Evolutionary conservation across 2,888 invertebrate species (phyloP), one percentile per base, ranked within the genome.

Genomic region (Apamea crenata): DNA sequence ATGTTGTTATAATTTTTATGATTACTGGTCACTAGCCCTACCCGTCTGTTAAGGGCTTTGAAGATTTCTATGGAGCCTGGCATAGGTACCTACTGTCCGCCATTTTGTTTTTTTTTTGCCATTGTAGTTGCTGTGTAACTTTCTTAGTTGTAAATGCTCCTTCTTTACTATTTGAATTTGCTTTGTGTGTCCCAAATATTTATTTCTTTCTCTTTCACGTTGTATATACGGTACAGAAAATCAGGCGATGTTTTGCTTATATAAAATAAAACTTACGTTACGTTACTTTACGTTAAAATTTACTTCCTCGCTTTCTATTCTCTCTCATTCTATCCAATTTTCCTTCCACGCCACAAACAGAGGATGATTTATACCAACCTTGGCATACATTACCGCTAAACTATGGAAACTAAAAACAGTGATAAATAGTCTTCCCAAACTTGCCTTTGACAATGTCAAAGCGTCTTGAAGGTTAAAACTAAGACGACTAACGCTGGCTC

Each of bases 311-410:
- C 18, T 50, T 66, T 50, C 14, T 65, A 85, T 70, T 36, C 29
- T 25, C 25, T 44, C 14, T 50, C 6, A 67, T 40, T 74, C 10
- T 18, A 44, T 73, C 72, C 32, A 21, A 81, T 77, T 82, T 81
- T 84, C 47, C 81, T 86, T 81, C 81, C 82, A 81, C 82, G 83
- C 75, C 80, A 72, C 78, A 81, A 78, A 85, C 82, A 86, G 76
- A 74, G 63, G 50, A 88, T 91, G 92, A 92, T 91, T 89, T 91
- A 92, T 91, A 75, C 81, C 78, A 89, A 88, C 90, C 90, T 91
- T 90, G 88, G 90, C 88, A 83, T 90, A 91, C 81, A 91, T 92
- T 90, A 88, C 83, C 74, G 85, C 83, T 85, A 78, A 88, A 90
- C 87, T 90, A 90, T 74, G 74, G 75, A 76, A 78, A 80, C 86